phyloP scores from a whole-genome alignment of 2,113 vertebrate species.

The Cyanoramphus novaezelandiae region DNA sequence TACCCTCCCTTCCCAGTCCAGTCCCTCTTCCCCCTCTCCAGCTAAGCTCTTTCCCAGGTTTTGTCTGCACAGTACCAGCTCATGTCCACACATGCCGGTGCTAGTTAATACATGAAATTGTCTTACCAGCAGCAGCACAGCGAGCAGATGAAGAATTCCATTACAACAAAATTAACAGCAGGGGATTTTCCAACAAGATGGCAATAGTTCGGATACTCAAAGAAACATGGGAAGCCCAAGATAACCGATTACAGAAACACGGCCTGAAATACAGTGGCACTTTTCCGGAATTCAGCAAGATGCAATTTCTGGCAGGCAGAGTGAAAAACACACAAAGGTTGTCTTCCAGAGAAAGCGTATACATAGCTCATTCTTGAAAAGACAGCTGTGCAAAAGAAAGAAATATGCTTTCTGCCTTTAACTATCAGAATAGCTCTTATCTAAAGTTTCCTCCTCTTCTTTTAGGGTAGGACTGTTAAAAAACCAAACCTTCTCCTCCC shows the following conservation, averaged over 20 bases:
- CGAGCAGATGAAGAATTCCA: conserved; percentile 53
- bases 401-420: background rate
- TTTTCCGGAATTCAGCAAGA: conserved; percentile 21
- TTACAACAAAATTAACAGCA: conserved; percentile 35
- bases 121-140: conserved; percentile 57
- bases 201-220: background rate
- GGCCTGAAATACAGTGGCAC: background rate
- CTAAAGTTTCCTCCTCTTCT: conserved; percentile 28
- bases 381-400: background rate
- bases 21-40: background rate
- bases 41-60: background rate
- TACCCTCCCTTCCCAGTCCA: background rate
- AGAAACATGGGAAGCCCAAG: background rate
- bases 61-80: background rate
- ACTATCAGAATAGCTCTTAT: conserved; percentile 20
- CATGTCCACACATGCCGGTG: background rate
- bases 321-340: background rate
- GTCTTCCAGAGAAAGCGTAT: background rate
- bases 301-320: background rate
- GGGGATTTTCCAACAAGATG: conserved; percentile 41
- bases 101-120: background rate
- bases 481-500: background rate
- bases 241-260: background rate
- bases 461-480: background rate
- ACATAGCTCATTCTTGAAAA: background rate